These are phyloP conservation scores for Chelonoidis abingdonii DNA, from an alignment of 2,113 vertebrate genomes.

Conservation along the genomic window DNA sequence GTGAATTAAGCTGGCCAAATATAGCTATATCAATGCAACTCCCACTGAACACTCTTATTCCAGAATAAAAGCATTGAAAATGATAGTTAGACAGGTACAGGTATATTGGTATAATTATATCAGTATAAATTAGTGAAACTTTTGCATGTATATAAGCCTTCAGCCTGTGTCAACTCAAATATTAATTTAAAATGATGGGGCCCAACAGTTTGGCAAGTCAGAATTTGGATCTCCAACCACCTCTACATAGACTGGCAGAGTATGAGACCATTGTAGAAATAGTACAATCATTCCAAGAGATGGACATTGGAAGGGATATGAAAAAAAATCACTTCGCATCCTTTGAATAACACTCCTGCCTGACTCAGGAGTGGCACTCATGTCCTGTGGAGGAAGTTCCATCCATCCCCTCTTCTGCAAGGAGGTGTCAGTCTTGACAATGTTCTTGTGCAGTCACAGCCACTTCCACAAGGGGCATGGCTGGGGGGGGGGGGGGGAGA, in stretches of 20 bases:
- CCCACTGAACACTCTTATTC: neutral
- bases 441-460: no score
- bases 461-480: no score
- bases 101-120: neutral
- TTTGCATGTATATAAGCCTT: neutral
- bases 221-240: neutral
- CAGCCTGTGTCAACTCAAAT: neutral
- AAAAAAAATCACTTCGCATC: neutral
- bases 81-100: neutral
- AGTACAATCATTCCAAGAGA: neutral
- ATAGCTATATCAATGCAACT: neutral
- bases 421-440: neutral
- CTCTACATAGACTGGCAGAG: neutral
- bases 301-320: neutral
- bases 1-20: neutral
- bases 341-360: neutral
- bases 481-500: no score
- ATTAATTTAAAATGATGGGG: neutral
- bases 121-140: neutral
- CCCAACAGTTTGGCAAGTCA: neutral
- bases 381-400: neutral
- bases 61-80: neutral
- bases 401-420: neutral
- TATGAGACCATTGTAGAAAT: neutral
- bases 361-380: neutral